Evolutionary conservation across 1,140 invertebrate genomes (phyloP).

Genomic region (Stegodyphus dumicola): DNA sequence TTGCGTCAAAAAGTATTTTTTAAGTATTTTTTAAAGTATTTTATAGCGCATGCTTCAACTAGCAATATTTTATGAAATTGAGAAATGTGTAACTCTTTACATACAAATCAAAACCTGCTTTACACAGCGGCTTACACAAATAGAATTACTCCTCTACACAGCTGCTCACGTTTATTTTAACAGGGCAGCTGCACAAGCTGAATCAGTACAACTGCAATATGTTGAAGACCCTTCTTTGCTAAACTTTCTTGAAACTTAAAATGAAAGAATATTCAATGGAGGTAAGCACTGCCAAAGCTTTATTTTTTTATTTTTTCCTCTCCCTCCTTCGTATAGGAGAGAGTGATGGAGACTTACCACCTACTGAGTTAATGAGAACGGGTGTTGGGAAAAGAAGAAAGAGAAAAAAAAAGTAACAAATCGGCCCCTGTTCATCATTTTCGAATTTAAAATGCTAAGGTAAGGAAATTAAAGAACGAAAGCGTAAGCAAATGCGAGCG

Average conservation of each 20-base stretch:
- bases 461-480: slow-evolving; percentile 49
- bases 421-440: slow-evolving; percentile 51
- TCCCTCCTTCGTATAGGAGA: background rate
- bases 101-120: no score
- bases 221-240: slow-evolving; percentile 6
- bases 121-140: no score
- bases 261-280: slow-evolving; percentile 52
- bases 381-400: slow-evolving; percentile 11
- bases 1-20: no score
- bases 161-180: no score
- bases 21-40: no score
- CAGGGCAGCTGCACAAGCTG: no score
- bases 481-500: background rate
- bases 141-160: no score
- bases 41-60: no score
- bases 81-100: no score
- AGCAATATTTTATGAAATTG: no score
- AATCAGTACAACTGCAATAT: slow-evolving; percentile 21
- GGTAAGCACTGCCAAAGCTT: slow-evolving; percentile 5
- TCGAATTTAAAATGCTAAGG: slow-evolving; percentile 58
- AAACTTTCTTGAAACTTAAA: slow-evolving; percentile 45
- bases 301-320: slow-evolving; percentile 4
- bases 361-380: slow-evolving; percentile 50
- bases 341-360: slow-evolving; percentile 34
- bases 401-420: slow-evolving; percentile 27